phyloP scores from a whole-genome alignment of 2,888 invertebrate genomes.

The Atethmia centrago region DNA sequence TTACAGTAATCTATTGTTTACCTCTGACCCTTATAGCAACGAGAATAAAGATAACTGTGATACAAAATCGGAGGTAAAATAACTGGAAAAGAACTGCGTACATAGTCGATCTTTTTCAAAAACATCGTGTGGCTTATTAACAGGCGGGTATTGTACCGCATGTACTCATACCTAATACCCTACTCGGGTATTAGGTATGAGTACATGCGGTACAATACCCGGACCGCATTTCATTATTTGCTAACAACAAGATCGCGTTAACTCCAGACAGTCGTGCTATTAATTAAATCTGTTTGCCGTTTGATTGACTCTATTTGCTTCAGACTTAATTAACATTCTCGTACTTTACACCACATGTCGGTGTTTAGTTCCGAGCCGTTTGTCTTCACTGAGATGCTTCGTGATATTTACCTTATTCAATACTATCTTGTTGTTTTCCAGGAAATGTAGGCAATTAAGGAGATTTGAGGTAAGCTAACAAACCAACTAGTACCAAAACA shows the following conservation, averaged over 20 bases:
- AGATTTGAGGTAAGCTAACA: neutral
- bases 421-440: neutral
- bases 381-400: conserved; percentile 8
- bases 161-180: conserved; percentile 22
- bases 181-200: too few relatives aligned
- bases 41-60: neutral
- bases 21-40: neutral
- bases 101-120: neutral
- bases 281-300: conserved; percentile 88
- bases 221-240: conserved; percentile 70
- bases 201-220: too few relatives aligned
- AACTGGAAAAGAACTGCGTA: neutral
- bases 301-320: conserved; percentile 84
- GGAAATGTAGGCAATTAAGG: neutral
- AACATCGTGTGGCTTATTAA: neutral
- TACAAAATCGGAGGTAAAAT: neutral
- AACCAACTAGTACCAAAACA: too few relatives aligned
- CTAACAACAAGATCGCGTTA: conserved; percentile 80
- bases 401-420: conserved; percentile 4
- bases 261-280: conserved; percentile 81
- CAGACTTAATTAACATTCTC: conserved; percentile 85
- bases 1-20: neutral
- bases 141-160: neutral
- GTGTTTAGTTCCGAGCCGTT: conserved; percentile 39
- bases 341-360: conserved; percentile 50